A percentile compares a stretch with the other conserved stretches of the same genome.
Evolutionary conservation across 2,888 invertebrate genomes (phyloP).

Genomic region (Phytoseiulus persimilis): DNA sequence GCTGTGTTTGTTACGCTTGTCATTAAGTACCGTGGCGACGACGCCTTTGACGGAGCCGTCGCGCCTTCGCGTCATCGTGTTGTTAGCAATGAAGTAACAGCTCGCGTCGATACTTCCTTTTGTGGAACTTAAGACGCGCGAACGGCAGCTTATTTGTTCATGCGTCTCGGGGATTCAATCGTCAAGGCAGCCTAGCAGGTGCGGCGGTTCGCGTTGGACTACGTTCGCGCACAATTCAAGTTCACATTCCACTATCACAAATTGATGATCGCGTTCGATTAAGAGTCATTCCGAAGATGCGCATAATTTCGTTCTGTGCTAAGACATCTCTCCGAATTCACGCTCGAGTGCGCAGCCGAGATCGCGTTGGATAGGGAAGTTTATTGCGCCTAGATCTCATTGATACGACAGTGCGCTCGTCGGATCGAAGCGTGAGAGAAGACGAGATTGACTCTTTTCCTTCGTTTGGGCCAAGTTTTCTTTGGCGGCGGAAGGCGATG

Average conservation of each 20-base stretch:
- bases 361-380: neutral
- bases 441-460: too few relatives aligned
- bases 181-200: neutral
- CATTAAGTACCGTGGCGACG: neutral
- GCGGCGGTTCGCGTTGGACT: neutral
- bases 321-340: neutral
- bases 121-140: slow-evolving; percentile 5
- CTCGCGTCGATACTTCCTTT: neutral
- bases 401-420: neutral
- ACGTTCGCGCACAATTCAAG: neutral
- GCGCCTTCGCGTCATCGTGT: neutral
- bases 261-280: neutral
- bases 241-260: neutral
- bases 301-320: neutral
- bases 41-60: neutral
- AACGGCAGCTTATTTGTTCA: neutral
- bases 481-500: too few relatives aligned
- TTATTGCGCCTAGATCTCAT: neutral
- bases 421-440: too few relatives aligned
- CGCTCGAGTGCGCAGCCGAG: neutral
- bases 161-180: neutral
- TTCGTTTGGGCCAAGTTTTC: too few relatives aligned
- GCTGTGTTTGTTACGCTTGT: neutral
- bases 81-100: neutral
- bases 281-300: neutral